Evolutionary conservation across 2,797 vertebrate genomes (phyloP), one percentile per base, ranked within the genome.

Genomic region (Trichosurus vulpecula): DNA sequence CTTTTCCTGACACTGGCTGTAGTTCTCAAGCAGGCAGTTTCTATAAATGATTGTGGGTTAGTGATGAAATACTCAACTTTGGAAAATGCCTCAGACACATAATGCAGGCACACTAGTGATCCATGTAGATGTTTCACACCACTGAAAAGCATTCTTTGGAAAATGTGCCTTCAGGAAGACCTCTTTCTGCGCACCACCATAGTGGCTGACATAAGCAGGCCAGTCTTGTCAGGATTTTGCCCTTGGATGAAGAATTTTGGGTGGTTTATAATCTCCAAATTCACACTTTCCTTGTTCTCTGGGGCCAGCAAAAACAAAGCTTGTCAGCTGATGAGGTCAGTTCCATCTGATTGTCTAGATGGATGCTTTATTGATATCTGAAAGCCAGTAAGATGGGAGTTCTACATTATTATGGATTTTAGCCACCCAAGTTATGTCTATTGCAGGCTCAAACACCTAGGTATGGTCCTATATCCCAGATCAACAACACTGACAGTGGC

Each of bases 81-180:
- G 29, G 92, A 95, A 93, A 29, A 1, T 92, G 27, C 5, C 52
- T 14, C 57, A 93, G 66, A 41, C 41, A 47, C 22, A 54, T 54
- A 31, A 92, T 90, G 9, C 22, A 47, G 47, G 2, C 41, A 81
- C 5, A 91, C 0, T 93, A 54, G 41, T 27, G 92, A 95, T 55
- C 94, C 54, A 47, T 55, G 19, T 10, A 81, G 27, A 22, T 95
- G 22, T 95, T 97, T 96, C 90, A 93, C 0, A 92, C 41, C 92
- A 92, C 47, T 55, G 14, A 66, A 58, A 92, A 92, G 54, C 47
- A 94, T 0, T 90, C 11, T 29, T 52, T 93, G 52, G 92, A n/a
- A 74, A 54, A 41, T 41, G 25, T 97, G 95, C 93, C 31, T 31
- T 58, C 92, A 90, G 12, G 56, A 47, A 81, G 0, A 51, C 4